Evolutionary conservation across 2,888 invertebrate genomes (phyloP), one percentile per base, ranked within the genome.

Genomic region (Acanthopleura granulata): DNA sequence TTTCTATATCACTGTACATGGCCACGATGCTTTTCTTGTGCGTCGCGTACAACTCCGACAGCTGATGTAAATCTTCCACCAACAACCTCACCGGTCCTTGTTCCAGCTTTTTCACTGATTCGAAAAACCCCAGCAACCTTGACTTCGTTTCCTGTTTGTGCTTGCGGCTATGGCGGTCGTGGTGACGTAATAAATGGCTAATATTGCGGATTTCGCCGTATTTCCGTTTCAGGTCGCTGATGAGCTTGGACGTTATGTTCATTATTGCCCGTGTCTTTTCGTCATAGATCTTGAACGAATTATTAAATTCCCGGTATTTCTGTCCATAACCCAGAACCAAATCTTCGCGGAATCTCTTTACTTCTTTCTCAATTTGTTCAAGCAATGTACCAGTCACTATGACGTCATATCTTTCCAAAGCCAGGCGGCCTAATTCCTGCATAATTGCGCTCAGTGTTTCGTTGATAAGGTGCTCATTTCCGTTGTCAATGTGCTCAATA

Each of bases 321-420:
- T 71, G 71, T n/a, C 71, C 71, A n/a, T 71, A 71, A 16, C 71
- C 71, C 49, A 49, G n/a, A 71, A 71, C 49, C 18, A 71, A 40
- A 25, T 71, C 71, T 40, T 49, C 50, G 3, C 50, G 40, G 27
- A 71, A 71, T 49, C 71, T 1, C 50, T 71, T 27, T 14, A 71
- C 71, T 18, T 71, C 50, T 18, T 71, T 49, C 12, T 18, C 16
- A 15, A 71, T 49, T 25, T 71, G 71, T 27, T 71, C 18, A 1
- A 71, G 50, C 40, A 71, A 27, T 49, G 49, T 27, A 18, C 71
- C 71, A 18, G 71, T 71, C 50, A 40, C 49, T 9, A 49, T 71
- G 6, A 49, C 50, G 40, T 49, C 49, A 49, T 71, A 49, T 49
- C 49, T 18, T 16, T 40, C 40, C 49, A 71, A 18, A 16, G 50